Conservation (phyloP, 2,113 vertebrate genomes). For the Cochlearius cochlearius region DNA sequence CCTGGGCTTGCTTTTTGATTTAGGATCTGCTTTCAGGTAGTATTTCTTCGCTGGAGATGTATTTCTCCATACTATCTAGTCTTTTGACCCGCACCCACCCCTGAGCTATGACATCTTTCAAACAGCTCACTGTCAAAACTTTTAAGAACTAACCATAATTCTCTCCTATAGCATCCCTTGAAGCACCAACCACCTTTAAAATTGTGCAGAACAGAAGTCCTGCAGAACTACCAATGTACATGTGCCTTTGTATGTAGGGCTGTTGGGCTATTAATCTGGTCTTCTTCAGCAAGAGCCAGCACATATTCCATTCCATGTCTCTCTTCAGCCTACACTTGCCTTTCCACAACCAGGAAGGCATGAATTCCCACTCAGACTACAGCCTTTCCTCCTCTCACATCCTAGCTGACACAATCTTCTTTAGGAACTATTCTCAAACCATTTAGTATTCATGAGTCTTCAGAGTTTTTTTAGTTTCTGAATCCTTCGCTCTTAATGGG, state of each 20-base stretch:
- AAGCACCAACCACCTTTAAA: not conserved
- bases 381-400: not conserved
- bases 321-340: not conserved
- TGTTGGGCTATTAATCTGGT: not conserved
- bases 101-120: not conserved
- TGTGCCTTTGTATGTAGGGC: rapidly evolving
- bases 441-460: not conserved
- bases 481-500: not conserved
- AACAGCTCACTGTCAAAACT: not conserved
- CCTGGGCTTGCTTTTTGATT: not conserved
- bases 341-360: not conserved
- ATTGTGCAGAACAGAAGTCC: not conserved
- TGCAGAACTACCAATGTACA: not conserved
- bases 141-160: not conserved
- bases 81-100: not conserved
- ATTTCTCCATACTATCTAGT: not conserved
- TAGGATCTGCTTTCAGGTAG: not conserved
- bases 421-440: not conserved
- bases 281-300: not conserved
- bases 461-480: not conserved
- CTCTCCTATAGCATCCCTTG: not conserved
- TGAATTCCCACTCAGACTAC: not conserved
- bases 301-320: not conserved
- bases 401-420: not conserved
- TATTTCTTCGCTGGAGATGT: not conserved